Evolutionary conservation across 2,888 invertebrate genomes (phyloP), one percentile per base, ranked within the genome.

Genomic region (Epirrhoe tristata): DNA sequence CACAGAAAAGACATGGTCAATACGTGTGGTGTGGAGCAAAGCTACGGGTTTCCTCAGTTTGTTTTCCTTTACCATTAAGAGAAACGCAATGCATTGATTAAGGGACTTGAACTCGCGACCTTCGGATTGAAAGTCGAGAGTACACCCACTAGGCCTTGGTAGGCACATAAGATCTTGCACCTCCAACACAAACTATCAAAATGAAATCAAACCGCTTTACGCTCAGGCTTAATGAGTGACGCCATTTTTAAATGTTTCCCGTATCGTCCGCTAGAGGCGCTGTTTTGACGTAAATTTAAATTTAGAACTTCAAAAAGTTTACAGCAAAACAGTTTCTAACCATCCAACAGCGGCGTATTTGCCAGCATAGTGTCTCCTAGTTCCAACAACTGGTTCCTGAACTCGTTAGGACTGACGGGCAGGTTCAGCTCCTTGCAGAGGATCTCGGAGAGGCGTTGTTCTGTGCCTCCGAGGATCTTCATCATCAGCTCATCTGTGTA

Each of bases 401-500:
- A 97, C 75, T 97, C 95, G 1, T 94, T 94, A 1, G 95, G 94
- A 6, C 95, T 93, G 34, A 97, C 89, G 0, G 97, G 96, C 54
- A 98, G 88, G 39, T 94, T 90, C 73, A 97, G 90, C 76, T 96
- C 96, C 71, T 93, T 91, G 58, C 96, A 94, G 58, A 96, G 94
- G 58, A 96, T 96, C 87, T 95, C 94, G 0, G 96, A 95, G 3
- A 96, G 94, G 39, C 96, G 95, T 75, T 93, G 93, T 81, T 97
- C 96, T 1, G 96, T 95, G 36, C 96, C 96, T 6, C 98, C 98
- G 77, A 97, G 94, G 12, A 97, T 93, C 85, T 95, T 96, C 87
- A 96, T 94, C 86, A 97, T 96, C 69, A 98, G 90, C 70, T 97
- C 97, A 81, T 95, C 95, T 0, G 97, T 97, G 88, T 97, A 98